These are phyloP conservation scores for Sanderia malayensis DNA, from an alignment of 30 jellyfish, hydroid and myxozoan species.

Conservation along the genomic window DNA sequence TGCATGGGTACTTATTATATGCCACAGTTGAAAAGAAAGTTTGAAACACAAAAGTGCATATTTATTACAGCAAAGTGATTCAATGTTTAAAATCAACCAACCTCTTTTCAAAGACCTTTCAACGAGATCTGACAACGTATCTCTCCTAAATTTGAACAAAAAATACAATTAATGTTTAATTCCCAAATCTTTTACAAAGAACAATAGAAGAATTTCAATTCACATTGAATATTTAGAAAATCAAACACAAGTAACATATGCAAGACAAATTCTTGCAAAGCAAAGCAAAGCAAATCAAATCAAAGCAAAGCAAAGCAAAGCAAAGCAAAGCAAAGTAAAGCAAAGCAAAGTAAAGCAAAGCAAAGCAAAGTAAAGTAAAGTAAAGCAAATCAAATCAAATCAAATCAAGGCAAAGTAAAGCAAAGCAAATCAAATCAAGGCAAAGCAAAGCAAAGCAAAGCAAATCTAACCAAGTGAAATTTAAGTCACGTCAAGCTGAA, in stretches of 20 bases:
- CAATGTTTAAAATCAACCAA: neutral
- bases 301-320: neutral
- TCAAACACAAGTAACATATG: too few species aligned
- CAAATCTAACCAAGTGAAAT: neutral
- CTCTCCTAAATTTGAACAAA: constrained; percentile 49
- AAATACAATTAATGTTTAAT: too few species aligned
- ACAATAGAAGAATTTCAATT: too few species aligned
- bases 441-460: neutral
- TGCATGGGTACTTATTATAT: too few species aligned
- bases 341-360: neutral
- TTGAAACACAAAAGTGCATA: too few species aligned
- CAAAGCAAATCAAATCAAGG: neutral
- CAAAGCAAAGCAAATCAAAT: neutral
- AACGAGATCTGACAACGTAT: constrained; percentile 67
- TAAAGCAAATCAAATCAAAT: neutral
- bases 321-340: neutral
- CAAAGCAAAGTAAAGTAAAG: neutral
- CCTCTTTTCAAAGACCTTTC: constrained; percentile 83
- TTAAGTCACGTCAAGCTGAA: neutral
- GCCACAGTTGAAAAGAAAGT: too few species aligned
- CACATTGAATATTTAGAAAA: too few species aligned
- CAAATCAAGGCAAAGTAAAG: neutral
- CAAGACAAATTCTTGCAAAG: too few species aligned
- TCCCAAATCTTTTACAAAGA: too few species aligned
- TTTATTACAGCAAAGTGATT: too few species aligned